Evolutionary conservation across 92 coral and sea anemone species (phyloP).

Genomic region (Umimayanthus kanabou): DNA sequence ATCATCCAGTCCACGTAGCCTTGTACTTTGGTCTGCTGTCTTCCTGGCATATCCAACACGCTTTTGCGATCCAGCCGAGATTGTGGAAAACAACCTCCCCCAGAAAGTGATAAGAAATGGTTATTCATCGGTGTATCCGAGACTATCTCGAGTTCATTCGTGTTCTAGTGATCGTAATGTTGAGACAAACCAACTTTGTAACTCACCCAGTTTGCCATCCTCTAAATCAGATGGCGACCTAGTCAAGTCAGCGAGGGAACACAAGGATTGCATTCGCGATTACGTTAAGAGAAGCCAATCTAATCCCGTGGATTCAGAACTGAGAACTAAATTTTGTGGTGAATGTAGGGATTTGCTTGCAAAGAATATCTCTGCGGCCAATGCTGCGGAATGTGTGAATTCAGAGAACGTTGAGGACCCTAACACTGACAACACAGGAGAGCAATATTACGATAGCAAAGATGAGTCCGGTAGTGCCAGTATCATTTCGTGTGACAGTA

Average conservation of each 20-base stretch:
- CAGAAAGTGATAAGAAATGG: constrained; percentile 50
- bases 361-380: constrained; percentile 2
- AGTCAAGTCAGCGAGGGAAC: constrained; percentile 20
- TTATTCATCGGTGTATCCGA: constrained; percentile 3
- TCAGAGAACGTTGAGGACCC: constrained; percentile 15
- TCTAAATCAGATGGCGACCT: constrained; percentile 84
- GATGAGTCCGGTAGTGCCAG: constrained; percentile 42
- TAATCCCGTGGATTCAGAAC: constrained; percentile 28
- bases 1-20: constrained; percentile 85
- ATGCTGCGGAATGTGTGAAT: constrained; percentile 11
- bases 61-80: constrained; percentile 58
- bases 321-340: constrained; percentile 55
- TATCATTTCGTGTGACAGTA: constrained; percentile 48
- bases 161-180: constrained; percentile 21
- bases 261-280: constrained; percentile 15
- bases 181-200: background rate
- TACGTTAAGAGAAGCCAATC: constrained; percentile 14
- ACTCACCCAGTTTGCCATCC: constrained; percentile 18
- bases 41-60: constrained; percentile 71
- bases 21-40: constrained; percentile 90
- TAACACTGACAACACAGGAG: constrained; percentile 34
- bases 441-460: constrained; percentile 50
- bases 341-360: constrained; percentile 43
- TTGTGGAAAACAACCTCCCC: constrained; percentile 40
- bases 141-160: constrained; percentile 25